Conservation (phyloP, 1,140 invertebrate genomes). For the Platyscapa corneri region DNA sequence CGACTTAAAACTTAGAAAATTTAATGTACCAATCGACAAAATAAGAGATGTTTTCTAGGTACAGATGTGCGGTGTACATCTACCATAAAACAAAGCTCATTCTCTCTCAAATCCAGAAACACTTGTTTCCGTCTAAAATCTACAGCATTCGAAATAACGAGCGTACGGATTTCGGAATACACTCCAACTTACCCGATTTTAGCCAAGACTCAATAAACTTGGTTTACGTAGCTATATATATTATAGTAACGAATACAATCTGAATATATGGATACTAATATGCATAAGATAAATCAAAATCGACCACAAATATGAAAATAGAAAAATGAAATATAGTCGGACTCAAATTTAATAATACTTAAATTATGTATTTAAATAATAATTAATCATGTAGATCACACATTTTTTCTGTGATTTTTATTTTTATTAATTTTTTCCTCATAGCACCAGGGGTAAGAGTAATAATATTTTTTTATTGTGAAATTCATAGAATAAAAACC, state of each 20-base stretch:
- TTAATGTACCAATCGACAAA: neutral
- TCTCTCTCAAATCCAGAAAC: neutral
- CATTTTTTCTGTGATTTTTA: too few relatives aligned
- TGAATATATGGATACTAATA: neutral
- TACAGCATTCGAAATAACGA: neutral
- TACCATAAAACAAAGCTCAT: neutral
- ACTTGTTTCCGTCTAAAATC: neutral
- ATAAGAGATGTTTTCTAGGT: neutral
- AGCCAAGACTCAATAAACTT: conserved; percentile 32
- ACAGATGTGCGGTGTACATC: neutral
- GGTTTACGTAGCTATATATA: conserved; percentile 25
- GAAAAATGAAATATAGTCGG: too few relatives aligned
- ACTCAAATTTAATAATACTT: too few relatives aligned
- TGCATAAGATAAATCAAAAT: neutral
- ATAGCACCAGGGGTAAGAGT: too few relatives aligned
- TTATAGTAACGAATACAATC: neutral
- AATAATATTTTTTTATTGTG: too few relatives aligned
- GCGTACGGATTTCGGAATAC: neutral
- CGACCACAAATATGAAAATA: neutral
- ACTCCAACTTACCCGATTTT: conserved; percentile 15
- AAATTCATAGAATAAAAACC: too few relatives aligned
- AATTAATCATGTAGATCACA: too few relatives aligned
- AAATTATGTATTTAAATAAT: too few relatives aligned
- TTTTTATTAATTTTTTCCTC: too few relatives aligned
- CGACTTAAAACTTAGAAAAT: too few relatives aligned